Conservation (phyloP, 2,797 vertebrate species). For the Trichosurus vulpecula region DNA sequence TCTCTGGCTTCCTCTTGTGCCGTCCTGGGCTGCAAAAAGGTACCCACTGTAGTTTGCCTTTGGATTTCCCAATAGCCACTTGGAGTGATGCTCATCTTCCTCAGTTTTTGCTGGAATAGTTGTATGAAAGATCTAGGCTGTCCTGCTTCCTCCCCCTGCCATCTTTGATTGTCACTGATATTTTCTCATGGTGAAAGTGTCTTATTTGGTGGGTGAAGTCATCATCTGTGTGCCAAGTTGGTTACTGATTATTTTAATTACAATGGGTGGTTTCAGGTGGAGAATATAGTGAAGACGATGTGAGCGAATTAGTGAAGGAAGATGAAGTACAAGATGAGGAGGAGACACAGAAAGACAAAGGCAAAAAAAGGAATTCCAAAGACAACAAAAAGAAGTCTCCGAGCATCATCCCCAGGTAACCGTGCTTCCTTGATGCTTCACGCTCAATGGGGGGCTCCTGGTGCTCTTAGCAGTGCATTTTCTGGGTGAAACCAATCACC, state of each 20-base stretch:
- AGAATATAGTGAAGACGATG: constrained; percentile 95
- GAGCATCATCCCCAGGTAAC: constrained; percentile 62
- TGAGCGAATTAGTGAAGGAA: constrained; percentile 93
- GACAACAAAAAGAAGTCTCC: constrained; percentile 80
- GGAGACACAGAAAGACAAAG: constrained; percentile 70
- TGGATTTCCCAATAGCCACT: neutral
- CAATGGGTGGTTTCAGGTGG: constrained; percentile 87
- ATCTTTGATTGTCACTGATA: neutral
- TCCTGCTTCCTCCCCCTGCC: neutral
- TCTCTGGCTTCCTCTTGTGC: neutral
- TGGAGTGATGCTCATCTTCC: neutral
- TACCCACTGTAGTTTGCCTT: neutral
- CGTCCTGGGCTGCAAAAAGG: neutral
- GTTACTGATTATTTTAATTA: constrained; percentile 25
- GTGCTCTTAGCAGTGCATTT: neutral
- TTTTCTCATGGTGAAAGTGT: constrained; percentile 35
- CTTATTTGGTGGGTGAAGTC: constrained; percentile 30
- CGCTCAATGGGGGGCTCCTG: neutral
- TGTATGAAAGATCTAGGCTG: neutral
- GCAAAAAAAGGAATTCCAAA: constrained; percentile 80
- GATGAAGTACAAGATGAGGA: constrained; percentile 84
- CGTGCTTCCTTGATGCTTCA: neutral
- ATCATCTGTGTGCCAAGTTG: neutral
- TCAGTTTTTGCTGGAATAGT: neutral
- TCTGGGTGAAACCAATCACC: neutral